phyloP scores from a whole-genome alignment of 2,113 vertebrate genomes.

The Anas platyrhynchos region DNA sequence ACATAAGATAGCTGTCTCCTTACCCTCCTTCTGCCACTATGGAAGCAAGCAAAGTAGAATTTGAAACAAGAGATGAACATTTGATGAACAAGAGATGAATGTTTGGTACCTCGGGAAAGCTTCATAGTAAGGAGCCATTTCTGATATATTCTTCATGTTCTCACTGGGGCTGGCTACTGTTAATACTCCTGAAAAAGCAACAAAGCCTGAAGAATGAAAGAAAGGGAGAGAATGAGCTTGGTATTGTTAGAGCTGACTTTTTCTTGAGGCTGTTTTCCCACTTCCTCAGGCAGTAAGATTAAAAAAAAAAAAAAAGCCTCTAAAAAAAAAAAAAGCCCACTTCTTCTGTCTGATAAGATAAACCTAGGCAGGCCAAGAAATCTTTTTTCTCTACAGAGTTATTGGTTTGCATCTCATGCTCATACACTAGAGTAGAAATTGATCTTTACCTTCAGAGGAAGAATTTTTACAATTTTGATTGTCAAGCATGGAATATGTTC shows the following conservation, averaged over 20 bases:
- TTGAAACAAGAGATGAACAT: background rate
- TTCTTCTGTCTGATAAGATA: slow-evolving; percentile 60
- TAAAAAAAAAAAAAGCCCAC: slow-evolving; percentile 51
- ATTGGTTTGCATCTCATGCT: slow-evolving; percentile 46
- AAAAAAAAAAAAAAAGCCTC: background rate
- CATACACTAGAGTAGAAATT: slow-evolving; percentile 65
- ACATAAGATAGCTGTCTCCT: background rate
- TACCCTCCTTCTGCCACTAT: background rate
- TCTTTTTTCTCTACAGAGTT: slow-evolving; percentile 69
- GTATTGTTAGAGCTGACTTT: background rate
- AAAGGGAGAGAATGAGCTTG: background rate
- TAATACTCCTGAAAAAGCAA: background rate
- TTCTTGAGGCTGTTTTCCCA: slow-evolving; percentile 55
- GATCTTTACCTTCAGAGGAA: slow-evolving; percentile 55
- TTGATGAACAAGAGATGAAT: too few species aligned
- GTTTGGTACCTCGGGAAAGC: background rate
- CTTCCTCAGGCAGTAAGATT: slow-evolving; percentile 62
- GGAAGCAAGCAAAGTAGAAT: background rate
- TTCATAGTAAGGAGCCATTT: background rate
- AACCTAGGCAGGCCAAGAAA: slow-evolving; percentile 66
- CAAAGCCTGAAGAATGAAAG: background rate
- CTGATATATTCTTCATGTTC: background rate
- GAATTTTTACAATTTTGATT: slow-evolving; percentile 18
- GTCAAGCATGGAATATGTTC: background rate
- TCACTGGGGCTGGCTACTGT: background rate